A percentile compares a stretch with the other conserved stretches of the same genome.
Evolutionary conservation across 2,888 invertebrate species (phyloP).

Genomic region (Chymomyza amoena): DNA sequence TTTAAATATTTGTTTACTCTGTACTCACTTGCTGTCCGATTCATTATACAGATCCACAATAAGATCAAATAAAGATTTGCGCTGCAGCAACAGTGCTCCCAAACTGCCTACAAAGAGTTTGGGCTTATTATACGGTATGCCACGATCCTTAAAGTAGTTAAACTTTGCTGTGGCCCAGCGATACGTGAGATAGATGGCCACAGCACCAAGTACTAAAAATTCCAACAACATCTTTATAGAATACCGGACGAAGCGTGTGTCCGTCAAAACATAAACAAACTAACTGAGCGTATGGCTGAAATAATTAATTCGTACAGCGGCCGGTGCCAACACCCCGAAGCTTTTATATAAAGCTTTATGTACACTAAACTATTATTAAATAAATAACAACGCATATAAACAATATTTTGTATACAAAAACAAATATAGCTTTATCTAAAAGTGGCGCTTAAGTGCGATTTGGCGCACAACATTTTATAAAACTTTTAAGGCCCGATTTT

Average conservation of each 20-base stretch:
- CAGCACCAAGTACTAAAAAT: conserved; percentile 39
- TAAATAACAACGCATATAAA: too few species aligned
- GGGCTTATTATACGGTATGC: conserved; percentile 57
- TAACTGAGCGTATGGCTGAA: conserved; percentile 1
- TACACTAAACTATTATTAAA: background rate
- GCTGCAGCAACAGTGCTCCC: conserved; percentile 52
- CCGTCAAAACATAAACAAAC: conserved; percentile 60
- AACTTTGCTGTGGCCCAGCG: conserved; percentile 61
- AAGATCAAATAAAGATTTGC: conserved; percentile 79
- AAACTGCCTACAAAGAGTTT: conserved; percentile 59
- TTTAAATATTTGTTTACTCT: background rate
- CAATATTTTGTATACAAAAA: too few species aligned
- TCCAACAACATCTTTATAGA: conserved; percentile 53
- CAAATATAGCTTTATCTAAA: too few species aligned
- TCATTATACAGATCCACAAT: conserved; percentile 79
- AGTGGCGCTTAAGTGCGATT: too few species aligned
- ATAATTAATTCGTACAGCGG: background rate
- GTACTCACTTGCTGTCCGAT: conserved; percentile 77
- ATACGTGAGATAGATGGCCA: conserved; percentile 57
- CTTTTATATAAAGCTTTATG: background rate
- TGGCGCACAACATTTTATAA: too few species aligned
- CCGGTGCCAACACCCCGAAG: background rate
- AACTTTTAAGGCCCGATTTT: too few species aligned
- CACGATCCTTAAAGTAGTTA: conserved; percentile 62
- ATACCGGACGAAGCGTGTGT: conserved; percentile 24